phyloP scores from a whole-genome alignment of 2,113 vertebrate genomes.

The Ahaetulla prasina region DNA sequence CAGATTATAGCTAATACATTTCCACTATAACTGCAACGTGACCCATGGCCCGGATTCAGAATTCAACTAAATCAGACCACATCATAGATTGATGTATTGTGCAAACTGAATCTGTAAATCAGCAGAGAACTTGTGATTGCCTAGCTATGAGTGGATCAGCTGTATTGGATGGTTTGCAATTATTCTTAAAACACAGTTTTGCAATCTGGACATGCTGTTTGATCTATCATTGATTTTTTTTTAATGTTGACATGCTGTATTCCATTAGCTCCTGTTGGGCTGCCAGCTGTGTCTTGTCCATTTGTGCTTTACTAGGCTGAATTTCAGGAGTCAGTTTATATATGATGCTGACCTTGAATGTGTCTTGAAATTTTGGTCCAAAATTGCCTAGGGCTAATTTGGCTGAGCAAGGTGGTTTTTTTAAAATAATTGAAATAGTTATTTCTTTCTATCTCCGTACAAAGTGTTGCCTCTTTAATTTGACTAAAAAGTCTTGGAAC shows the following conservation, averaged over 20 bases:
- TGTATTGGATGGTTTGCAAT: background rate
- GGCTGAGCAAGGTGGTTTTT: background rate
- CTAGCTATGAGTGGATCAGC: background rate
- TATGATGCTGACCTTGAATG: background rate
- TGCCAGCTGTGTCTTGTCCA: background rate
- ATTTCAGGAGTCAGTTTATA: background rate
- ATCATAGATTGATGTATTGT: background rate
- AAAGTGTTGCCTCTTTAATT: background rate
- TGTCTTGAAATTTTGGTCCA: background rate
- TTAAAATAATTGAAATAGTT: background rate
- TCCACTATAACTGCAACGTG: background rate
- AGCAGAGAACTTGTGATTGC: background rate
- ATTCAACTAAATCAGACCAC: background rate
- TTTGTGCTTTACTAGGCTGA: background rate
- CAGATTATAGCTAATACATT: background rate
- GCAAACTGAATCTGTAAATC: background rate
- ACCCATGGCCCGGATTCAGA: background rate
- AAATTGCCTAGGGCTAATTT: background rate
- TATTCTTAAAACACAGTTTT: background rate
- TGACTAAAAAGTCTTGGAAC: background rate
- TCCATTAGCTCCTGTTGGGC: background rate
- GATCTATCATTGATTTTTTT: background rate
- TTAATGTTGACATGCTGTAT: background rate
- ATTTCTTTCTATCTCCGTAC: background rate
- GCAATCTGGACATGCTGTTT: background rate